These are phyloP conservation scores for Silurus aristotelis DNA, from an alignment of 2,797 vertebrate genomes.

Conservation along the genomic window DNA sequence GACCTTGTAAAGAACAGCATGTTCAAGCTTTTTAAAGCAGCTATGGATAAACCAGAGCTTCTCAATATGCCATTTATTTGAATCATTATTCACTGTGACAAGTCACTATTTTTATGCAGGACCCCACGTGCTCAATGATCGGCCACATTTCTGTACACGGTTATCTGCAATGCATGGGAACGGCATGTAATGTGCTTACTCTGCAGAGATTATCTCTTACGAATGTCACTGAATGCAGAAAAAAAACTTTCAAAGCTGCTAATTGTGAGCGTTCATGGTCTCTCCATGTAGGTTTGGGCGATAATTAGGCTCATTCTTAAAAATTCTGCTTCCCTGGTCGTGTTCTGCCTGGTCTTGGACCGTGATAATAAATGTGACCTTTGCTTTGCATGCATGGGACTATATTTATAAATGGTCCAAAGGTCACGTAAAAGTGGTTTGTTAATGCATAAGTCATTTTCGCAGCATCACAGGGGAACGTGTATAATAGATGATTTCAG, in stretches of 20 bases:
- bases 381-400: background rate
- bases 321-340: background rate
- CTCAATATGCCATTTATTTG: background rate
- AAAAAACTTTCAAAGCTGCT: background rate
- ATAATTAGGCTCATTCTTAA: conserved; percentile 25
- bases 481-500: background rate
- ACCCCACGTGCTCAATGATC: conserved; percentile 4
- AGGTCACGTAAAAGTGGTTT: background rate
- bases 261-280: conserved; percentile 6
- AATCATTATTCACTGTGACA: background rate
- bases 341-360: background rate
- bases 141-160: background rate
- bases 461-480: background rate
- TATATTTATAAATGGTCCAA: background rate
- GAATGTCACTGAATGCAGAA: background rate
- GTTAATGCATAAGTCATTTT: background rate
- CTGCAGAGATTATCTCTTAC: background rate
- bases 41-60: background rate
- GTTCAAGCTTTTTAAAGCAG: conserved; percentile 10
- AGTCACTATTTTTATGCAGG: background rate
- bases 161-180: background rate
- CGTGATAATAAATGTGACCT: conserved; percentile 17
- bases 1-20: background rate
- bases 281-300: background rate
- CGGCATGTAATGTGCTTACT: no score